Percentiles rank a stretch among this genome's conserved stretches.
Evolutionary conservation across 2,888 invertebrate genomes (phyloP).

Genomic region (Acronicta psi): DNA sequence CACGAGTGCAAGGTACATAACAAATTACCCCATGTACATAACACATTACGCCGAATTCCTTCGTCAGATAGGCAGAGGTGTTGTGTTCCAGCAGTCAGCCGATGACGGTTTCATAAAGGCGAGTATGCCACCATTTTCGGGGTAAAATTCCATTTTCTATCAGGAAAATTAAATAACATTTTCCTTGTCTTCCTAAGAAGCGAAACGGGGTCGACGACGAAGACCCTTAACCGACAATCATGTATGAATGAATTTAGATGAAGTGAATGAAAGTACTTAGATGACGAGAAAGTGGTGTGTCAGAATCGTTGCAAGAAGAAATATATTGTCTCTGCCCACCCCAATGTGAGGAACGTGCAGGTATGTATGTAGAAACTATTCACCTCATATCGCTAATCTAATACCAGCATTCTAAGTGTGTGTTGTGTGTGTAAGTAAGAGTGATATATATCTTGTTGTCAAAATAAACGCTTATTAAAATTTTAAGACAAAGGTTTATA

Average conservation of each 20-base stretch:
- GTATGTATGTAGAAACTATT: conserved; percentile 1
- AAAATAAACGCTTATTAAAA: conserved; percentile 53
- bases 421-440: no score
- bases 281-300: no score
- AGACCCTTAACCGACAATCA: no score
- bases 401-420: conserved; percentile 50
- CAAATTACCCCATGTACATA: conserved; percentile 29
- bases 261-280: no score
- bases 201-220: no score
- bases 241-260: no score
- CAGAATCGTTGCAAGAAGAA: no score
- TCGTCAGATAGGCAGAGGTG: conserved; percentile 4
- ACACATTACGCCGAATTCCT: conserved; percentile 13
- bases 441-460: conserved; percentile 59
- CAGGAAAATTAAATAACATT: no score
- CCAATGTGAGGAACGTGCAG: no score
- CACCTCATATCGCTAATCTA: conserved; percentile 45
- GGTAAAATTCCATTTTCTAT: conserved; percentile 35
- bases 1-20: conserved; percentile 30
- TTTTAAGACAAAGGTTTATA: conserved; percentile 54
- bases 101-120: conserved; percentile 30
- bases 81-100: conserved; percentile 1
- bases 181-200: no score
- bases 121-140: conserved; percentile 15
- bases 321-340: no score